Base-by-base conservation (phyloP, 2,113 vertebrate genomes). In the Proteles cristata region DNA sequence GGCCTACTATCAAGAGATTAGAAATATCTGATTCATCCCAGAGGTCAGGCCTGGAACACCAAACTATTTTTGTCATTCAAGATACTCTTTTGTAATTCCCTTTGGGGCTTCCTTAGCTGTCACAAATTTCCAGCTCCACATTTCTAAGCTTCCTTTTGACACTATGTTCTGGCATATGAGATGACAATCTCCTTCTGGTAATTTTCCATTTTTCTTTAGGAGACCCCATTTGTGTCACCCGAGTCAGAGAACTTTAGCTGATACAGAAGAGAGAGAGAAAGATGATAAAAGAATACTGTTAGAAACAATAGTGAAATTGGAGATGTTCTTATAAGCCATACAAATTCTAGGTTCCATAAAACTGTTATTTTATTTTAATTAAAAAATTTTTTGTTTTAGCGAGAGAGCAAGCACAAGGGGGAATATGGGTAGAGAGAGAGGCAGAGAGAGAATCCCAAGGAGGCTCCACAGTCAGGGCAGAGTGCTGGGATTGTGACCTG, bases 61-160 rank as follows among this genome's bases (percentile, higher is more conserved):
- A 77, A 83, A 69, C 63, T 92, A 15, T 73, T 95, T 86, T 88
- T 94, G 61, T 68, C 25, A 77, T 86, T 76, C 92, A 63, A 81
- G 53, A 95, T 48, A 83, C 17, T 58, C 11, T 87, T 96, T 94
- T 33, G 48, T 79, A 77, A 94, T 86, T 82, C 39, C 28, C 43
- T 82, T 39, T 43, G 71, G 55, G 80, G 7, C 10, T 79, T 45
- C 26, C 23, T 92, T 90, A 15, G 28, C 96, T 94, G 55, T 69
- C 3, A 3, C 11, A 82, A 82, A 79, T 74, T 73, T 61, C 61
- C 33, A 73, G 68, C 17, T 90, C 33, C 53, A 31, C 0, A 4
- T 83, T 33, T 91, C 55, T 69, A 90, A 39, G 21, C 19, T 95
- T 95, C 55, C 74, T 82, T 43, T 82, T 96, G 79, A 90, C 71